Base-by-base conservation (phyloP, 2,797 vertebrate species). In the Moxostoma hubbsi region DNA sequence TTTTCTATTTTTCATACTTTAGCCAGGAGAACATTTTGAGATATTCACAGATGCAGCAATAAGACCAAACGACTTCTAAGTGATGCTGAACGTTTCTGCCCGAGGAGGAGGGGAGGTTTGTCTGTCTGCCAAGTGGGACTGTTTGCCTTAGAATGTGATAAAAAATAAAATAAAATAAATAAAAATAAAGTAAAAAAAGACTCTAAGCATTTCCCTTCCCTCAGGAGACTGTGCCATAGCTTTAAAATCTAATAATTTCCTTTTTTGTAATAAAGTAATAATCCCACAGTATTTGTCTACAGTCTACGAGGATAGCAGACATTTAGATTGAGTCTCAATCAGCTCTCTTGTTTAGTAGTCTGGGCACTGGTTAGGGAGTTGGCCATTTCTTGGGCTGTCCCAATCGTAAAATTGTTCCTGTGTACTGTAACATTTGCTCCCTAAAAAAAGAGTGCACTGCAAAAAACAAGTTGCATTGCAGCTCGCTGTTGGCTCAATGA, bases 171-270 rank as follows among this genome's bases (percentile, higher is more conserved):
- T n/a, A n/a, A 57, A 36, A 59, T 64, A n/a, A 16, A n/a, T 12
- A 7, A 43, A 73, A 9, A 74, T n/a, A 57, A 24, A 24, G 24
- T 24, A 2, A 18, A 75, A 16, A 84, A 87, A 86, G 84, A 91
- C 85, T 77, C 75, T 53, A 45, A 85, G 86, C 84, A 86, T 88
- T 93, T 91, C 83, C 45, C 85, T 83, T 84, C 84, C 81, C 84
- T 87, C 85, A 88, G 89, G 89, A 93, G 91, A 84, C 81, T 81
- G 86, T 91, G 86, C 90, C 86, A 89, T 90, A 90, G 90, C 89
- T 36, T 91, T 91, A 77, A 89, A 91, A 93, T 92, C 90, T 88
- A 92, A 93, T 91, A 86, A 92, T 93, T 93, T 93, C 90, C 92
- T 92, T 85, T 85, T 92, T 87, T 89, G 87, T 88, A 92, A 86